Evolutionary conservation across 2,888 invertebrate species (phyloP), one percentile per base, ranked within the genome.

Genomic region (Chrysopilus asiliformis): DNA sequence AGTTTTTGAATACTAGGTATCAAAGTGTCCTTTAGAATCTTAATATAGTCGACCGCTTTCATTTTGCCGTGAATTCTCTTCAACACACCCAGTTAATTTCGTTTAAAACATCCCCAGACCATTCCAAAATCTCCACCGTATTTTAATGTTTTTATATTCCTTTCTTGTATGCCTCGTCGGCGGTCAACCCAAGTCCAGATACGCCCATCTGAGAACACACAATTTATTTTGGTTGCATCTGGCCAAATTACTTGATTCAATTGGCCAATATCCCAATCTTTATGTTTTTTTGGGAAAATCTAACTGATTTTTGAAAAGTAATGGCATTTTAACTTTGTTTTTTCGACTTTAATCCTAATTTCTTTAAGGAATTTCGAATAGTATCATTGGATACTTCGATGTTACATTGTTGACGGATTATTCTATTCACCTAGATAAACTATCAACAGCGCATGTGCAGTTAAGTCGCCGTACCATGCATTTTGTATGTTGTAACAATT

Each of bases 61-160:
- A 27, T 27, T 27, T 13, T 27, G 7, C n/a, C 27, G 27, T 27
- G n/a, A 27, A 27, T 27, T 27, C 27, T 27, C 27, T 14, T 27
- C 27, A n/a, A 14, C n/a, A 27, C 14, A 13, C 7, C 27, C 27
- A 27, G 6, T 14, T 14, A 6, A 27, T 7, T 27, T 27, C 27
- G 7, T n/a, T 27, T 27, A 27, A 27, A 27, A 27, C 27, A 27
- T 27, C 27, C 27, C n/a, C n/a, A 27, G 5, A 27, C 27, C 27
- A 27, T 27, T 5, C 7, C 6, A n/a, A n/a, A 27, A 27, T 14
- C 27, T 13, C 5, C 27, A 27, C 27, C 27, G 14, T 13, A 27
- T 27, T 27, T 27, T 27, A n/a, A n/a, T 14, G 27, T 27, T 27
- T 27, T 27, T 5, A 27, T 27, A 5, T n/a, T 27, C 14, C 27